Evolutionary conservation across 1,140 invertebrate genomes (phyloP), one percentile per base, ranked within the genome.

Genomic region (Himalopsyche phryganea): DNA sequence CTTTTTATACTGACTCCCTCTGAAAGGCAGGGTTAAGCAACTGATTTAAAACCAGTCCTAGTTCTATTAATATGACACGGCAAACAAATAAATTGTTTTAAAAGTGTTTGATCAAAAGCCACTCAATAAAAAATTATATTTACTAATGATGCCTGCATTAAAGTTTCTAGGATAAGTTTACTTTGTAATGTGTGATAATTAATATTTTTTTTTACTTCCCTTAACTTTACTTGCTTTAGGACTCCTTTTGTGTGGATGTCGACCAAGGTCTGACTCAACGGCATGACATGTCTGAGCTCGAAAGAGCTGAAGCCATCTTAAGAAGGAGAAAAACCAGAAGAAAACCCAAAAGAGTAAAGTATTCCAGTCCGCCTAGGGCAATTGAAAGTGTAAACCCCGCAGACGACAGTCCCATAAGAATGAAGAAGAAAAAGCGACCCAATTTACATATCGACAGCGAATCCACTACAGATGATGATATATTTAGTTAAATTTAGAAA

Each of bases 211-310:
- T n/a, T n/a, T n/a, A n/a, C n/a, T n/a, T n/a, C n/a, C n/a, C n/a
- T n/a, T n/a, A n/a, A n/a, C n/a, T n/a, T n/a, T n/a, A n/a, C n/a
- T n/a, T n/a, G n/a, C n/a, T n/a, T n/a, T 62, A 78, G 76, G 76
- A 77, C 56, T 76, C 74, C 57, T 78, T 78, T 61, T 78, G 76
- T 53, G 73, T 78, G 0, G 73, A 72, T 46, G 71, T 69, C 42
- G 72, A 71, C 1, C 68, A 75, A 35, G 63, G 72, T 20, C 71
- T 78, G 23, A 78, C 74, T 4, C 73, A 78, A 68, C 66, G 51
- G 0, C 66, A 71, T 20, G 76, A 76, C 4, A 59, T 72, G 28
- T 73, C 74, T 0, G 71, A 75, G 46, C 59, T 78, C 28, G 76
- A 78, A 57, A 47, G 75, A 19, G 74, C 76, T 6, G 76, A 78